Evolutionary conservation across 1,140 invertebrate genomes (phyloP), one percentile per base, ranked within the genome.

Genomic region (Listronotus oregonensis): DNA sequence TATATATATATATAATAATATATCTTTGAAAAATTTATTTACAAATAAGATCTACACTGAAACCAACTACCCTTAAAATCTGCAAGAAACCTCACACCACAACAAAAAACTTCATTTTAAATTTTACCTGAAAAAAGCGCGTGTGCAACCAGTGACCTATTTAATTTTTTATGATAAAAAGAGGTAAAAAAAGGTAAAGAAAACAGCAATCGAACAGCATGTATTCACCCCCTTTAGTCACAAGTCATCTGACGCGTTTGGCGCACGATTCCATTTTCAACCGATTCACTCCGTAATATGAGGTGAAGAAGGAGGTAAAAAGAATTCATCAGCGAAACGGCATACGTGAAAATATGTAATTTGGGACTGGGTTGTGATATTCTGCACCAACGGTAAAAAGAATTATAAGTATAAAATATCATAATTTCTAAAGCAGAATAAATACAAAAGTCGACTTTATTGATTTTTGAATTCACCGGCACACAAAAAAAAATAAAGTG

Each of bases 171-270:
- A 39, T 46, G 42, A 54, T 43, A 54, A 59, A 65, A 66, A 50
- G 43, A 64, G 55, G 49, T 27, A 21, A n/a, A 60, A n/a, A 37
- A 51, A 63, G 42, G 58, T 49, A 50, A 46, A 57, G 34, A 56
- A 64, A 64, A 66, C 56, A 56, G 55, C 64, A 66, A 66, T 54
- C 50, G 39, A 66, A 66, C 64, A 66, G 64, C 64, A 60, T 66
- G 64, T 42, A 56, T 58, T 57, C 57, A 64, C 52, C 44, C 62
- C 62, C 62, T 57, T 64, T 54, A 57, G 55, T 54, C 64, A 60
- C 64, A 66, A 66, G 64, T 66, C 64, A 66, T 66, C 55, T 66
- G 64, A 66, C 64, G 55, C 64, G 47, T 39, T 47, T 47, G 62
- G 47, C 37, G 49, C 47, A 59, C 42, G 56, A 51, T 60, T 40